Evolutionary conservation across 2,888 invertebrate species (phyloP), one percentile per base, ranked within the genome.

Genomic region (Dryococelus australis): DNA sequence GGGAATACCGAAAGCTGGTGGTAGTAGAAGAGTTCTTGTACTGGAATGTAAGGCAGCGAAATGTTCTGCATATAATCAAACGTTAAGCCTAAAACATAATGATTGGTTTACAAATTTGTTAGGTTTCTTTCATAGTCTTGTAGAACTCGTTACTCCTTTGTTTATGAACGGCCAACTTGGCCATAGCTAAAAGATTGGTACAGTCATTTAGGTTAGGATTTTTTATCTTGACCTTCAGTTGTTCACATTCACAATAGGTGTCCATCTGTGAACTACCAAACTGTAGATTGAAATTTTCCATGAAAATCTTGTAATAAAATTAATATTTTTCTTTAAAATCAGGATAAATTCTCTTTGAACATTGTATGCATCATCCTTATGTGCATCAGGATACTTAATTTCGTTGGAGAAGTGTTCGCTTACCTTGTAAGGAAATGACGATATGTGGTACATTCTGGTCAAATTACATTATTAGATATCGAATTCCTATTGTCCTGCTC

Each of bases 171-270:
- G 65, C n/a, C 65, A 65, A 20, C 8, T 65, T 2, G 24, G n/a
- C 65, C 65, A 65, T 65, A 65, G 65, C 65, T n/a, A 65, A 8
- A n/a, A 10, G n/a, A 8, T 65, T 65, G 16, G 65, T 1, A 65
- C 65, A 65, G n/a, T 65, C 24, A 65, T 65, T 65, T n/a, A 65
- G 24, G 8, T 65, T 65, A 65, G 65, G 65, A 65, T 47, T 10
- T 65, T 65, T 65, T 65, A 51, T 51, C 65, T 65, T 65, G 65
- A 65, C 65, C 24, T 65, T 65, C 65, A 65, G 65, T 65, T 65
- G 10, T 65, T 65, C 65, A 47, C 47, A 47, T 47, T 65, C 24
- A 16, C 65, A 8, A 65, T n/a, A 24, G n/a, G 65, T 24, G 65
- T 65, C 65, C 0, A 65, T n/a, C 65, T 24, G 65, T 65, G 65